These are phyloP conservation scores for Drosophila setifemur DNA, from an alignment of 1,140 invertebrate species.

Conservation along the genomic window DNA sequence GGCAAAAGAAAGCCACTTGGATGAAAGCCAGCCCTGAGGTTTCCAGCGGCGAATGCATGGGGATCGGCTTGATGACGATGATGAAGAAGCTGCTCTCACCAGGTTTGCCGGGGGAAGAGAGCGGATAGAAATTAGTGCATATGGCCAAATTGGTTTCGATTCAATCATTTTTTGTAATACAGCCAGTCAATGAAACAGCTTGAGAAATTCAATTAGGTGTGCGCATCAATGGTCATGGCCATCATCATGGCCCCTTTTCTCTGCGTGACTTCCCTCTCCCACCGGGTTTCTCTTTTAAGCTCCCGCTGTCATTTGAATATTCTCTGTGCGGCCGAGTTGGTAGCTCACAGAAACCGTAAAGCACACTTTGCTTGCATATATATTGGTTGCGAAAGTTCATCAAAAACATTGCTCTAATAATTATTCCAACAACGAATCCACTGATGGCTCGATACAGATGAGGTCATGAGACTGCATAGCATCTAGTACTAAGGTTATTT, in stretches of 20 bases:
- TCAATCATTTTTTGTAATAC: conserved; percentile 28
- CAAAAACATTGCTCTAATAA: no score
- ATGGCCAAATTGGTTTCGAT: conserved; percentile 32
- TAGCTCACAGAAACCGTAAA: not conserved
- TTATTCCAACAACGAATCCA: no score
- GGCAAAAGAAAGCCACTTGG: not conserved
- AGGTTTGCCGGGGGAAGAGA: not conserved
- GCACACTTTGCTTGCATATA: not conserved
- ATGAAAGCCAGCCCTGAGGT: not conserved
- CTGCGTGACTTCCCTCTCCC: not conserved
- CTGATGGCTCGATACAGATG: no score
- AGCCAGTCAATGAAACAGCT: conserved; percentile 9
- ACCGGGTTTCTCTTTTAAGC: no score
- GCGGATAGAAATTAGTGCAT: conserved; percentile 3
- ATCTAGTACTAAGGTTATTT: no score
- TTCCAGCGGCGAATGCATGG: conserved; percentile 2
- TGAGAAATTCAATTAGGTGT: conserved; percentile 39
- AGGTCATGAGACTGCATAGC: no score
- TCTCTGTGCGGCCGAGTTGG: not conserved
- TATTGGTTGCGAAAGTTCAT: no score
- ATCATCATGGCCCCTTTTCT: not conserved
- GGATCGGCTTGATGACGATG: conserved; percentile 2
- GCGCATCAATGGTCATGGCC: conserved; percentile 23
- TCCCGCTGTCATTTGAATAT: conserved; percentile 1
- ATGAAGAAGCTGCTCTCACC: not conserved